phyloP scores from a whole-genome alignment of 1,140 invertebrate species.

The Drosophila ercepeae region DNA sequence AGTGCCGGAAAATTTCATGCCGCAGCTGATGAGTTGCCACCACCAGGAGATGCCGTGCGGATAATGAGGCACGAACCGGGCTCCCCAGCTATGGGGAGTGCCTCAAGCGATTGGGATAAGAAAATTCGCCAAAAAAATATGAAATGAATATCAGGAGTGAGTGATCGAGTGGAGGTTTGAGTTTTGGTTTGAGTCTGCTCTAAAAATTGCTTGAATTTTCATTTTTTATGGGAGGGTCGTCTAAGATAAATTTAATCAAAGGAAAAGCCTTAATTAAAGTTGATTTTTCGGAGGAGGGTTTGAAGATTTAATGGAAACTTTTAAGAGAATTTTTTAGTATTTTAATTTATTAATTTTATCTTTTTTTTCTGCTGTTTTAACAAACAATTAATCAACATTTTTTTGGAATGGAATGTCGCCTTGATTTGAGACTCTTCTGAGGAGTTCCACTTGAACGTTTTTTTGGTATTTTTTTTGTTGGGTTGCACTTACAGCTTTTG shows the following conservation, averaged over 20 bases:
- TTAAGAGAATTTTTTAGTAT: neutral
- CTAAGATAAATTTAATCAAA: neutral
- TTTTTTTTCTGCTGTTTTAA: too few species aligned
- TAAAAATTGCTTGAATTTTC: neutral
- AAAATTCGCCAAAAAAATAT: neutral
- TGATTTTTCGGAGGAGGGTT: neutral
- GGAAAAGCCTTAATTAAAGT: neutral
- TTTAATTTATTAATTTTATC: neutral
- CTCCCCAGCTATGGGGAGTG: too few species aligned
- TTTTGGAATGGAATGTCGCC: conserved; percentile 1
- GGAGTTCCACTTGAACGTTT: conserved; percentile 8
- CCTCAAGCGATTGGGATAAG: conserved; percentile 25
- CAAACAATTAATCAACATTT: neutral
- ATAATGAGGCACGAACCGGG: conserved; percentile 7
- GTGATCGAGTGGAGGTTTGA: conserved; percentile 16
- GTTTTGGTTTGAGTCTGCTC: neutral
- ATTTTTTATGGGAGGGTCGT: neutral
- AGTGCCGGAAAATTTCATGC: conserved; percentile 59
- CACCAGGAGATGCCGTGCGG: conserved; percentile 37
- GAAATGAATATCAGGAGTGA: conserved; percentile 13
- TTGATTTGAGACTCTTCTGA: conserved; percentile 3
- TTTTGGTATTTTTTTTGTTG: conserved; percentile 1
- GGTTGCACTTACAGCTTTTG: neutral
- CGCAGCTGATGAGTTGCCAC: conserved; percentile 58
- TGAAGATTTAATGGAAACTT: neutral